These are phyloP conservation scores for Lepidochrysops patricia DNA, from an alignment of 2,888 invertebrate species.

Conservation along the genomic window DNA sequence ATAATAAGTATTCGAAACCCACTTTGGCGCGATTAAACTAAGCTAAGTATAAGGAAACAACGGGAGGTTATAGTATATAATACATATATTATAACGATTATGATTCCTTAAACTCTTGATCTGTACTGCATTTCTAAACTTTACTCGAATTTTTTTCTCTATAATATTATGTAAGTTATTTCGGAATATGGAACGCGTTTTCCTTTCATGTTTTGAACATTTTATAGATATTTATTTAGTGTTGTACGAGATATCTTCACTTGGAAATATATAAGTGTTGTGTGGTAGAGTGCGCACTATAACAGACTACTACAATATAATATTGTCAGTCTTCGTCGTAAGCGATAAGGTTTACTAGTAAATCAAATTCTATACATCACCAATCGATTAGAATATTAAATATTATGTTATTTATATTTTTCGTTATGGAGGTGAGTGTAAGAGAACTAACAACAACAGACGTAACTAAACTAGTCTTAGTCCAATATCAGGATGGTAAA, in stretches of 20 bases:
- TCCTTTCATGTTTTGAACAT: slow-evolving; percentile 19
- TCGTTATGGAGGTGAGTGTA: too few species aligned
- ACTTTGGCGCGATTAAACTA: slow-evolving; percentile 26
- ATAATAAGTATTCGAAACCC: neutral
- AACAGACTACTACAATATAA: neutral
- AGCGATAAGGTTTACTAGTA: too few species aligned
- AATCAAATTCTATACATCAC: too few species aligned
- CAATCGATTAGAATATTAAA: too few species aligned
- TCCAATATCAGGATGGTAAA: too few species aligned
- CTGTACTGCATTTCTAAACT: slow-evolving; percentile 31
- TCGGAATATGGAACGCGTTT: slow-evolving; percentile 25
- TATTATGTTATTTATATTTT: too few species aligned
- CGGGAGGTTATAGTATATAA: slow-evolving; percentile 28
- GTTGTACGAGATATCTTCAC: slow-evolving; percentile 12
- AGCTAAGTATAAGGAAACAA: slow-evolving; percentile 37
- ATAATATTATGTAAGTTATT: slow-evolving; percentile 12
- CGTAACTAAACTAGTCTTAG: too few species aligned
- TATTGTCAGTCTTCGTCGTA: neutral
- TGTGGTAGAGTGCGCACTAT: neutral
- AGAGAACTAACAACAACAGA: too few species aligned
- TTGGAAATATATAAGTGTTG: slow-evolving; percentile 10
- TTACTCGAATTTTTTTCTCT: slow-evolving; percentile 22
- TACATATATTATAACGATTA: slow-evolving; percentile 24
- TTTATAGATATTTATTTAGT: slow-evolving; percentile 15
- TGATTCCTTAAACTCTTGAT: slow-evolving; percentile 30